Conservation (phyloP, 2,888 invertebrate genomes). For the Polymixis lichenea region DNA sequence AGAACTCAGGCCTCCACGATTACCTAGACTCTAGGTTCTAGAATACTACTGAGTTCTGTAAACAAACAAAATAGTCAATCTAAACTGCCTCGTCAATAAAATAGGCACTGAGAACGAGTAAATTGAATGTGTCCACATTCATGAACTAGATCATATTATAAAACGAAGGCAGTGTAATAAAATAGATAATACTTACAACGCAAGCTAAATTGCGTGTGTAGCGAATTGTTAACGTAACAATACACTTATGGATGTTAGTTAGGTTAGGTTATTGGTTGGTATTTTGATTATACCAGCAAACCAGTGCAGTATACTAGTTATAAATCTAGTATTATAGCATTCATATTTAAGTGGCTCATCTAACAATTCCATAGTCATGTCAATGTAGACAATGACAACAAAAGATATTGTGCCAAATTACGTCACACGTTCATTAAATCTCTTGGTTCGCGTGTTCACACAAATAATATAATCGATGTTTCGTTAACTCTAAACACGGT, state of each 20-base stretch:
- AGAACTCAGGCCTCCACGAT: not conserved
- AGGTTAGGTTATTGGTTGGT: not conserved
- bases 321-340: not conserved
- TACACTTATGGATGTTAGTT: not conserved
- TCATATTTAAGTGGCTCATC: not conserved
- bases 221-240: slow-evolving; percentile 28
- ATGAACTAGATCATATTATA: slow-evolving; percentile 29
- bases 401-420: slow-evolving; percentile 42
- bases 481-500: slow-evolving; percentile 63
- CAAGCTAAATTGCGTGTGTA: slow-evolving; percentile 36
- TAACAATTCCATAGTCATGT: not conserved
- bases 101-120: not conserved
- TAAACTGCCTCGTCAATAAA: not conserved
- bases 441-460: slow-evolving; percentile 52
- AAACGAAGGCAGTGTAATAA: slow-evolving; percentile 8
- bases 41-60: not conserved
- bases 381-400: slow-evolving; percentile 7
- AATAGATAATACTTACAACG: not conserved
- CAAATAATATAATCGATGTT: slow-evolving; percentile 58
- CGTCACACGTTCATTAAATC: slow-evolving; percentile 46
- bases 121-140: slow-evolving; percentile 5
- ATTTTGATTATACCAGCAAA: not conserved
- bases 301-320: not conserved
- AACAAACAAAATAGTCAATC: not conserved
- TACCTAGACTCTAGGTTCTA: not conserved